Percentiles rank a stretch among this genome's conserved stretches.
Evolutionary conservation across 1,140 invertebrate genomes (phyloP).

Genomic region (Drosophila parabipectinata): DNA sequence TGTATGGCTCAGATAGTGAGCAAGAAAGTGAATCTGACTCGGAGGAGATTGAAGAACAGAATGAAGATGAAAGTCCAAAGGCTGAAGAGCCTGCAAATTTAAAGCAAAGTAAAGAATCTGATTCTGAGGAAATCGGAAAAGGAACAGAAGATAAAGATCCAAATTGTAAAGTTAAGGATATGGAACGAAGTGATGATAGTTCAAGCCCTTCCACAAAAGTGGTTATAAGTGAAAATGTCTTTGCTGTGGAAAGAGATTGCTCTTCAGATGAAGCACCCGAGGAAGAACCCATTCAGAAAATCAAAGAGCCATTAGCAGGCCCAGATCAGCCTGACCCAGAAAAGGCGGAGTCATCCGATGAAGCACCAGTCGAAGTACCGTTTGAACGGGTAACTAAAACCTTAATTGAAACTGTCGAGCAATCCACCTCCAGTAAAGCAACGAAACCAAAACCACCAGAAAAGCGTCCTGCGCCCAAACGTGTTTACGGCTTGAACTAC

Average conservation of each 20-base stretch:
- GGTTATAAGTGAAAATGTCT: neutral
- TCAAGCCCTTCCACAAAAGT: neutral
- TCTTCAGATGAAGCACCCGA: constrained; percentile 1
- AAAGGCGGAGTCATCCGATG: constrained; percentile 49
- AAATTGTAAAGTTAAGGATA: neutral
- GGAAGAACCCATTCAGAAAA: neutral
- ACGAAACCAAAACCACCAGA: neutral
- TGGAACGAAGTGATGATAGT: neutral
- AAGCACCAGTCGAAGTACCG: constrained; percentile 69
- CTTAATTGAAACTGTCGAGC: neutral
- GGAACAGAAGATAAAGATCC: neutral
- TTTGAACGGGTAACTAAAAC: constrained; percentile 49
- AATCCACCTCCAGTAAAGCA: neutral
- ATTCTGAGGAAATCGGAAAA: constrained; percentile 3
- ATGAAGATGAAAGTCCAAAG: neutral
- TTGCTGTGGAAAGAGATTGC: neutral
- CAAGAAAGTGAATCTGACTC: constrained; percentile 44
- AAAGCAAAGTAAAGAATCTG: constrained; percentile 4
- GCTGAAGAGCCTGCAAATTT: neutral
- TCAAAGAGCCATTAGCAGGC: neutral
- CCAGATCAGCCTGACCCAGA: neutral
- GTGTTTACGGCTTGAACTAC: constrained; percentile 69
- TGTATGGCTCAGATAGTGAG: constrained; percentile 76
- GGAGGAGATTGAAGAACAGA: neutral
- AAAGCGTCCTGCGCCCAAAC: constrained; percentile 14